phyloP scores from a whole-genome alignment of 2,113 vertebrate species.

The Leiothrix lutea region DNA sequence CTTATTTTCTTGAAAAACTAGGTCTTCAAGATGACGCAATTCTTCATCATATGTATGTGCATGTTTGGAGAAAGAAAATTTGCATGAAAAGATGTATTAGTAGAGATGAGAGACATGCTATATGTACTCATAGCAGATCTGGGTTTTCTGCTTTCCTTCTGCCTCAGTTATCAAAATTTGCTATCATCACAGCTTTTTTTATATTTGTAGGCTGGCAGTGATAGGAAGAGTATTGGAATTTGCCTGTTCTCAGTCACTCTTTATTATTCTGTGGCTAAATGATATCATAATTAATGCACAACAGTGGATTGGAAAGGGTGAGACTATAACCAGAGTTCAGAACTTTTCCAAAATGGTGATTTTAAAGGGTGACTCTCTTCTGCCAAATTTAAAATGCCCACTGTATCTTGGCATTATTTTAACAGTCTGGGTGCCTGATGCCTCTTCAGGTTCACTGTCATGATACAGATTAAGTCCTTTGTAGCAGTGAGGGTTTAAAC shows the following conservation, averaged over 20 bases:
- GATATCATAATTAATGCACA: constrained; percentile 88
- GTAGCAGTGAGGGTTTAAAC: background rate
- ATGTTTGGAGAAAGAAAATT: background rate
- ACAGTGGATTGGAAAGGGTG: constrained; percentile 90
- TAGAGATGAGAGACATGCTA: background rate
- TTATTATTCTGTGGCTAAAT: constrained; percentile 92
- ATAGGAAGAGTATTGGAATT: constrained; percentile 87
- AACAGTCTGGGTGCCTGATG: background rate
- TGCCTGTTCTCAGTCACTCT: constrained; percentile 89
- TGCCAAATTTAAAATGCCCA: background rate
- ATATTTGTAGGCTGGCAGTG: constrained; percentile 64
- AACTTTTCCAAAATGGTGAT: background rate
- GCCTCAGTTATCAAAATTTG: background rate
- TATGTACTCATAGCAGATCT: background rate
- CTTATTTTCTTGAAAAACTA: background rate
- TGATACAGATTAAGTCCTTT: background rate
- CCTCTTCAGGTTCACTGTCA: background rate
- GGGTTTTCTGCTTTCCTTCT: background rate
- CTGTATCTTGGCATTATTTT: background rate
- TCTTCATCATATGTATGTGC: background rate
- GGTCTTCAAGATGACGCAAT: background rate
- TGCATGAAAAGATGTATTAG: background rate
- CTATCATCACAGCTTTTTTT: background rate
- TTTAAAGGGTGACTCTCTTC: background rate
- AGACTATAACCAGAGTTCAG: background rate